A percentile compares a stretch with the other conserved stretches of the same genome.
Evolutionary conservation across 2,113 vertebrate species (phyloP).

Genomic region (Vidua chalybeata): DNA sequence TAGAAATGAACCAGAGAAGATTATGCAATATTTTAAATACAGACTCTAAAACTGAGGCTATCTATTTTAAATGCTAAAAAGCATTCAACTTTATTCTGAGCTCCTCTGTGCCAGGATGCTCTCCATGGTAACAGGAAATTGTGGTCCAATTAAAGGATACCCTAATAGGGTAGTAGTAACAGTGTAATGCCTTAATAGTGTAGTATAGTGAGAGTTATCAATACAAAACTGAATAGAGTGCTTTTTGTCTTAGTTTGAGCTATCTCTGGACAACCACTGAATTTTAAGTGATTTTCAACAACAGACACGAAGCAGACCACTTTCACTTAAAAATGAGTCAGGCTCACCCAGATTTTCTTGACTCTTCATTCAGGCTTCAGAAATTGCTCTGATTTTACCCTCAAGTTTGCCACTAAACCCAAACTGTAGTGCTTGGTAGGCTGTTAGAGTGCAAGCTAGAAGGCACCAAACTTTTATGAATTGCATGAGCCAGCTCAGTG

Average conservation of each 20-base stretch:
- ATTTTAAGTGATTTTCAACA: conserved; percentile 44
- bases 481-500: neutral
- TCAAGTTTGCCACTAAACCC: neutral
- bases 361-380: neutral
- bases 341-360: neutral
- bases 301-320: neutral
- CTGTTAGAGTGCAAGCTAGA: neutral
- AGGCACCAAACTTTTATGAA: neutral
- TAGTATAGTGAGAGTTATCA: neutral
- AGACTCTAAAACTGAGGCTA: neutral
- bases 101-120: neutral
- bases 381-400: neutral
- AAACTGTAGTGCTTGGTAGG: neutral
- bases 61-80: neutral
- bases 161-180: neutral
- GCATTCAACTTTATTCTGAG: neutral
- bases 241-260: conserved; percentile 35
- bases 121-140: conserved; percentile 44
- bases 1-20: neutral
- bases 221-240: conserved; percentile 10
- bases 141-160: neutral
- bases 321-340: neutral
- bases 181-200: neutral
- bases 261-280: conserved; percentile 37
- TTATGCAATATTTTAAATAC: neutral